Percentiles rank a stretch among this genome's conserved stretches.
These are phyloP conservation scores for Grammomys surdaster DNA, from an alignment of 2,113 vertebrate species.

Conservation along the genomic window DNA sequence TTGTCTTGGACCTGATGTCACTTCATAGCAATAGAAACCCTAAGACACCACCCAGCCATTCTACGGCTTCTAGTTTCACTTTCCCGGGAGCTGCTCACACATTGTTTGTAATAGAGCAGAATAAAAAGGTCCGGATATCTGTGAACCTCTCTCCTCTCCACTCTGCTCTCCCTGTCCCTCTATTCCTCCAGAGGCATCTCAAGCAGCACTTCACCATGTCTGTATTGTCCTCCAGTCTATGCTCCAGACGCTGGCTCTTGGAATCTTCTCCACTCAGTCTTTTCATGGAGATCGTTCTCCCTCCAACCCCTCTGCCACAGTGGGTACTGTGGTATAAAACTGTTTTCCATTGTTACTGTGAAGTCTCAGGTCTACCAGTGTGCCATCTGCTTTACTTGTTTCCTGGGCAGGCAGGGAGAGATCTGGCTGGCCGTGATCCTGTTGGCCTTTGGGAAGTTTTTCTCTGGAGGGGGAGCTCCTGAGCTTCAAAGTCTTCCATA, in stretches of 20 bases:
- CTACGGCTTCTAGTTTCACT: neutral
- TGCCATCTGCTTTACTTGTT: neutral
- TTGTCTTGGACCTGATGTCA: neutral
- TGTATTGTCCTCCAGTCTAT: neutral
- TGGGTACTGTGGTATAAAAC: too few relatives aligned
- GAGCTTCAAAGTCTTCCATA: neutral
- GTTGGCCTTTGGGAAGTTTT: neutral
- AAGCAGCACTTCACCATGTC: neutral
- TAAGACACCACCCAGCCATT: neutral
- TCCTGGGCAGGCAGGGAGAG: neutral
- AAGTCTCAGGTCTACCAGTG: neutral
- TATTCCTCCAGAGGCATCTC: neutral
- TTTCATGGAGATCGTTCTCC: neutral
- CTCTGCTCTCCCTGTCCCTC: neutral
- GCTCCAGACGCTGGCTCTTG: neutral
- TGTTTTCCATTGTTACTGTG: neutral
- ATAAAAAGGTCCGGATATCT: neutral
- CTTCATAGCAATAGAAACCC: neutral
- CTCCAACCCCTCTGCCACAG: neutral
- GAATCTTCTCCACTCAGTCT: neutral
- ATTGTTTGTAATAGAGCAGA: neutral
- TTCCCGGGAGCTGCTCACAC: neutral
- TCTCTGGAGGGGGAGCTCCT: neutral
- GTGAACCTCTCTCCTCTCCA: neutral
- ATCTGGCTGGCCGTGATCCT: neutral